Evolutionary conservation across 2,113 vertebrate species (phyloP).

Genomic region (Prunella fulvescens): DNA sequence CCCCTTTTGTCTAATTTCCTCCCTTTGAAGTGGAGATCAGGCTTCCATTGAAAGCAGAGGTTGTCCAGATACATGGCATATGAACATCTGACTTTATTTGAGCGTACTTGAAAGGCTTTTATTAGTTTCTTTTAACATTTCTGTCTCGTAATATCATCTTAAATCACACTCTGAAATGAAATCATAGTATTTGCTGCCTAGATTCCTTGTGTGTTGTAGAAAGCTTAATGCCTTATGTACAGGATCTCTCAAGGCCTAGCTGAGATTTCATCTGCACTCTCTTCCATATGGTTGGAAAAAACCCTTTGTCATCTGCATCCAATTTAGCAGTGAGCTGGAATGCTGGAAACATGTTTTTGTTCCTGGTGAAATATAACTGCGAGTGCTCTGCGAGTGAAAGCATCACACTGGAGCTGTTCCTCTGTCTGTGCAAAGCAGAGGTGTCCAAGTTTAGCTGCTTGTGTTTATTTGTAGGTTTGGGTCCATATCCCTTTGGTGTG

Average conservation of each 20-base stretch:
- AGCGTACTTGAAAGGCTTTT: slow-evolving; percentile 39
- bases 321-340: slow-evolving; percentile 26
- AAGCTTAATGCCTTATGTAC: background rate
- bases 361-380: background rate
- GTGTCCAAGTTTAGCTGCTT: background rate
- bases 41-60: slow-evolving; percentile 34
- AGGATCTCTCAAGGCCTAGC: background rate
- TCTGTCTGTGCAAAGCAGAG: background rate
- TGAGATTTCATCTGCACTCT: background rate
- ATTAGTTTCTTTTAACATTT: background rate
- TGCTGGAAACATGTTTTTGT: background rate
- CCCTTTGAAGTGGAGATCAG: slow-evolving; percentile 47
- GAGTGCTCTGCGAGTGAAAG: background rate
- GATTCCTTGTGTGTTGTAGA: background rate
- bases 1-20: background rate
- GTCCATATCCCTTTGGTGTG: background rate
- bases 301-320: background rate
- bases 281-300: background rate
- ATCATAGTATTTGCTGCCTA: background rate
- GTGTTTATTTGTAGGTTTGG: background rate
- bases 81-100: slow-evolving; percentile 29
- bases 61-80: slow-evolving; percentile 6
- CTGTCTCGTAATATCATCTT: background rate
- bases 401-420: background rate
- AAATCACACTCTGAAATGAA: slow-evolving; percentile 17